Base-by-base conservation (phyloP, 2,797 vertebrate genomes). In the Simalia tracyae region DNA sequence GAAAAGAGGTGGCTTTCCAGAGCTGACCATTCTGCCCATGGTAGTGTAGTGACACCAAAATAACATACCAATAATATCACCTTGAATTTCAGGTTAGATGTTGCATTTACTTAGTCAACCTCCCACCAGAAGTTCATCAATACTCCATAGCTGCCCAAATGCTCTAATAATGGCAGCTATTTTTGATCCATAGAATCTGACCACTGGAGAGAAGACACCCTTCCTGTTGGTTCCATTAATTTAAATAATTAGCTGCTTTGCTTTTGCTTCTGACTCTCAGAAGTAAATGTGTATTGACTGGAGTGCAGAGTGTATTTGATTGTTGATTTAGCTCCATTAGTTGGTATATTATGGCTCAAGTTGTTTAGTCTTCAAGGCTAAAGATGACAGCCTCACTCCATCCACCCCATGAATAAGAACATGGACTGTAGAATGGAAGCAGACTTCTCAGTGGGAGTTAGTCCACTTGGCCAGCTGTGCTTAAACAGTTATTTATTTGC, bases 251-350 rank as follows among this genome's bases (percentile, higher is more conserved):
- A 92, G 54, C 76, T 91, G 85, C 89, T 76, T 61, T 91, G 63
- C 9, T 92, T 86, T 57, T 66, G 12, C 6, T 85, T 72, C 50
- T 63, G 63, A 36, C 66, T 92, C 90, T 90, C 92, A 90, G 86
- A 42, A 61, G 42, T 59, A 68, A 86, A 86, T 10, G 14, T 12
- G 63, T 91, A 19, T 93, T 92, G 94, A 86, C 61, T 64, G 36
- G 57, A 60, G 42, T 57, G 50, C 81, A 92, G 87, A 31, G 6
- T 93, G 50, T 92, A 93, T 91, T 94, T 89, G 81, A 86, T 46
- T 56, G 63, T 84, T 84, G 64, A 86, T 56, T 91, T 84, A 28
- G 12, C 61, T 90, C 87, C 86, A 19, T 91, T 86, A 91, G 64
- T 36, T 6, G 61, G 90, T 86, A 54, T 88, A 7, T 89, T 50